A percentile compares a stretch with the other conserved stretches of the same genome.
Evolutionary conservation across 2,797 vertebrate species (phyloP).

Genomic region (Neostethus bicornis): DNA sequence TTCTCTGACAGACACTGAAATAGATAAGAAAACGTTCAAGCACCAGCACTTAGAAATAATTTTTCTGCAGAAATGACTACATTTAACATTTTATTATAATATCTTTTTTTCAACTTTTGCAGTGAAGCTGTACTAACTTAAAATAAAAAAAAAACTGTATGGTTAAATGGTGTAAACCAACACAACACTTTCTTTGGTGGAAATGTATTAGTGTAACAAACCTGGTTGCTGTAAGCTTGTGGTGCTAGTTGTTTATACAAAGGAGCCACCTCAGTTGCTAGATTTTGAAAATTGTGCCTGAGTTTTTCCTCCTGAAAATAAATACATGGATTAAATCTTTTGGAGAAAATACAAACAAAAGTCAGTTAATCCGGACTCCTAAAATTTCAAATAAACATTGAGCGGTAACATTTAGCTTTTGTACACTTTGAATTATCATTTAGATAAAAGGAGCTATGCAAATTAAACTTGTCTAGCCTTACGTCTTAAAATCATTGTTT

Average conservation of each 20-base stretch:
- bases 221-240: slow-evolving; percentile 97
- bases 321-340: slow-evolving; percentile 21
- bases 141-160: background rate
- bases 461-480: too few relatives aligned
- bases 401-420: too few relatives aligned
- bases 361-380: too few relatives aligned
- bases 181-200: background rate
- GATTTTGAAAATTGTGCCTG: slow-evolving; percentile 91
- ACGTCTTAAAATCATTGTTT: too few relatives aligned
- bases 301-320: slow-evolving; percentile 89
- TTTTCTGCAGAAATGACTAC: background rate
- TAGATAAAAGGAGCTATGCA: too few relatives aligned
- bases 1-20: slow-evolving; percentile 87
- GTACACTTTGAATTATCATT: too few relatives aligned
- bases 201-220: slow-evolving; percentile 55
- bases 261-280: slow-evolving; percentile 93
- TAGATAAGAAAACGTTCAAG: slow-evolving; percentile 9
- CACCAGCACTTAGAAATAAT: background rate
- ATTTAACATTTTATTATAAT: background rate
- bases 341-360: slow-evolving; percentile 18
- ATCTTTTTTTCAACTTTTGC: background rate
- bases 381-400: too few relatives aligned
- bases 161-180: background rate
- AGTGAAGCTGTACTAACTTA: background rate
- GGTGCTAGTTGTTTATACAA: slow-evolving; percentile 92